A percentile compares a stretch with the other conserved stretches of the same genome.
Evolutionary conservation across 2,888 invertebrate species (phyloP).

Genomic region (Erannis defoliaria): DNA sequence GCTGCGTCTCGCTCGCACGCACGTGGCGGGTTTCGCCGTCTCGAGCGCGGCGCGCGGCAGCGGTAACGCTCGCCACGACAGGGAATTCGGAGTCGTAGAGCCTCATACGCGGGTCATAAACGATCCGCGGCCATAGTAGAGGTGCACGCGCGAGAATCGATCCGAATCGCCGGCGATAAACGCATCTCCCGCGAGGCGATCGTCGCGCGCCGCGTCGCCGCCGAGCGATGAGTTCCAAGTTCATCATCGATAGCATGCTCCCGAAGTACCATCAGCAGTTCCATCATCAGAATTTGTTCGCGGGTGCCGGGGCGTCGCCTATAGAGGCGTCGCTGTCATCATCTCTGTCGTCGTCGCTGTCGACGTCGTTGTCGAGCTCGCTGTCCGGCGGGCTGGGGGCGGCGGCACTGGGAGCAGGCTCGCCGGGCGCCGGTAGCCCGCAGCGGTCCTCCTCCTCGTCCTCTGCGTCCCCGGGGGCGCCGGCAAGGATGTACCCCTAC

Average conservation of each 20-base stretch:
- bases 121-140: slow-evolving; percentile 91
- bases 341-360: slow-evolving; percentile 87
- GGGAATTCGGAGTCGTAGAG: slow-evolving; percentile 94
- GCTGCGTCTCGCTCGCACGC: slow-evolving; percentile 75
- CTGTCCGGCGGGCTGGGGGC: slow-evolving; percentile 88
- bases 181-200: slow-evolving; percentile 85
- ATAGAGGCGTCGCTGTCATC: slow-evolving; percentile 89
- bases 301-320: slow-evolving; percentile 90
- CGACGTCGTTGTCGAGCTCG: slow-evolving; percentile 85
- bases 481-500: slow-evolving; percentile 97
- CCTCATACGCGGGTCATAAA: slow-evolving; percentile 95
- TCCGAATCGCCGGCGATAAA: slow-evolving; percentile 86
- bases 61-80: slow-evolving; percentile 87
- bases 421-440: slow-evolving; percentile 87
- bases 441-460: slow-evolving; percentile 88
- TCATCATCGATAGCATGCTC: slow-evolving; percentile 99
- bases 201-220: slow-evolving; percentile 86
- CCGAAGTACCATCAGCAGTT: slow-evolving; percentile 95
- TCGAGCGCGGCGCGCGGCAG: slow-evolving; percentile 83
- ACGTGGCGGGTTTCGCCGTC: slow-evolving; percentile 82
- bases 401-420: slow-evolving; percentile 88
- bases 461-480: slow-evolving; percentile 90
- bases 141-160: slow-evolving; percentile 87
- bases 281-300: slow-evolving; percentile 88
- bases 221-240: slow-evolving; percentile 97